Percentiles rank a stretch among this genome's conserved stretches.
phyloP scores from a whole-genome alignment of 2,888 invertebrate genomes.

The Vanessa cardui region DNA sequence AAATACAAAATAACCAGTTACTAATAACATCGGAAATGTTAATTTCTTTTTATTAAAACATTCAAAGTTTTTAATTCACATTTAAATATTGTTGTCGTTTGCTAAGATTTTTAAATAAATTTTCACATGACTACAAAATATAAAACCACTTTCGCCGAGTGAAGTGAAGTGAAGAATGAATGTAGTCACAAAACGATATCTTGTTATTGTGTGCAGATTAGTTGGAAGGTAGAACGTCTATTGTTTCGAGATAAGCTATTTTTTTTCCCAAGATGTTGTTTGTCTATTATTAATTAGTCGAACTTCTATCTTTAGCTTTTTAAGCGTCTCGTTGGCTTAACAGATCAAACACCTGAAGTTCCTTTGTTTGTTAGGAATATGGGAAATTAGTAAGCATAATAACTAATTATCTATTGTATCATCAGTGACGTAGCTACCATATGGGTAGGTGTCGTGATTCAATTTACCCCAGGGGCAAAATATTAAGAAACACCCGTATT shows the following conservation, averaged over 20 bases:
- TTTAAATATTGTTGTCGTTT: conserved; percentile 39
- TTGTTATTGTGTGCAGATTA: conserved; percentile 70
- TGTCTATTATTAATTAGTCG: conserved; percentile 12
- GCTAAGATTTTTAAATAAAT: conserved; percentile 63
- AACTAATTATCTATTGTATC: too few species aligned
- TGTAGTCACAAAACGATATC: conserved; percentile 53
- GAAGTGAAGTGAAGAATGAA: conserved; percentile 51
- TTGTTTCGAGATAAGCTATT: conserved; percentile 40
- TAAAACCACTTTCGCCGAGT: conserved; percentile 68
- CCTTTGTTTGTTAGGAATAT: too few species aligned
- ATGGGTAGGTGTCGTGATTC: too few species aligned
- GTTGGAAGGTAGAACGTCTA: conserved; percentile 40
- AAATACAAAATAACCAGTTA: background rate
- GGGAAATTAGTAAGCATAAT: too few species aligned
- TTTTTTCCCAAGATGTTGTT: conserved; percentile 19
- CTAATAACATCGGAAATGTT: background rate
- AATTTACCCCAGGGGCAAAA: too few species aligned
- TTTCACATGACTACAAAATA: conserved; percentile 69
- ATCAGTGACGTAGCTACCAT: too few species aligned
- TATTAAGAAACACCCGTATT: too few species aligned
- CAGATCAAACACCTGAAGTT: too few species aligned
- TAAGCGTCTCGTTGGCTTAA: too few species aligned
- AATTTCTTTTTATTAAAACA: conserved; percentile 3
- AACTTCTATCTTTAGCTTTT: background rate
- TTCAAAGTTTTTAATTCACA: conserved; percentile 6